phyloP scores from a whole-genome alignment of 2,113 vertebrate genomes.

The Melanocharis versteri region DNA sequence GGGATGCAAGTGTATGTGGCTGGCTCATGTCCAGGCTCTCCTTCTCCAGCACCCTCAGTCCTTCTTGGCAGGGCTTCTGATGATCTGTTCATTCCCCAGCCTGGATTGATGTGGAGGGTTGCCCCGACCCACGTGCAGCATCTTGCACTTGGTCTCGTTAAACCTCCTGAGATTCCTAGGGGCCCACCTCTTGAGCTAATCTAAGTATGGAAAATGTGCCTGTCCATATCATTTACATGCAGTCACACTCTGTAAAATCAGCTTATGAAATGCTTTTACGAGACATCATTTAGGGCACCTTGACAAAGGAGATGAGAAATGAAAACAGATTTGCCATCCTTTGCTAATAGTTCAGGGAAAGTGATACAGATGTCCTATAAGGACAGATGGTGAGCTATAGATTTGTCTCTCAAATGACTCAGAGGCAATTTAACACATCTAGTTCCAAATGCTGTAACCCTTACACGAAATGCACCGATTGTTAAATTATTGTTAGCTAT shows the following conservation, averaged over 20 bases:
- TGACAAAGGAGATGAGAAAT: conserved; percentile 36
- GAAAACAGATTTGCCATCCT: conserved; percentile 22
- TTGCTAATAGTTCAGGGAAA: conserved; percentile 39
- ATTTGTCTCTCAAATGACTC: conserved; percentile 28
- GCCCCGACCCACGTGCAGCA: rapidly evolving
- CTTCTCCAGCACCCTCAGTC: too few relatives aligned
- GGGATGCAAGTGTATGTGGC: background rate
- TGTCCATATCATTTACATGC: background rate
- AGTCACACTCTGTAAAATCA: background rate
- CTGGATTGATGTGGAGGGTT: background rate
- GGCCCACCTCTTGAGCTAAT: background rate
- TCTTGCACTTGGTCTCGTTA: background rate
- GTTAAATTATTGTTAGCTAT: background rate
- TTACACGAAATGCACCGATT: background rate
- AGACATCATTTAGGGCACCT: background rate
- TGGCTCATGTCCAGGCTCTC: background rate
- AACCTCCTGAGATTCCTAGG: background rate
- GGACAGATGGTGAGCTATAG: conserved; percentile 36
- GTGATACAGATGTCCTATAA: background rate
- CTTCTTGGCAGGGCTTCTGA: background rate
- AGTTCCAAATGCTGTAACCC: background rate
- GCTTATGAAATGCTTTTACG: conserved; percentile 9
- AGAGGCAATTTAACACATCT: background rate
- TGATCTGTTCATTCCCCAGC: background rate
- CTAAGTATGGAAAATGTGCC: background rate